phyloP scores from a whole-genome alignment of 2,888 invertebrate species.

The Taenaris catops region DNA sequence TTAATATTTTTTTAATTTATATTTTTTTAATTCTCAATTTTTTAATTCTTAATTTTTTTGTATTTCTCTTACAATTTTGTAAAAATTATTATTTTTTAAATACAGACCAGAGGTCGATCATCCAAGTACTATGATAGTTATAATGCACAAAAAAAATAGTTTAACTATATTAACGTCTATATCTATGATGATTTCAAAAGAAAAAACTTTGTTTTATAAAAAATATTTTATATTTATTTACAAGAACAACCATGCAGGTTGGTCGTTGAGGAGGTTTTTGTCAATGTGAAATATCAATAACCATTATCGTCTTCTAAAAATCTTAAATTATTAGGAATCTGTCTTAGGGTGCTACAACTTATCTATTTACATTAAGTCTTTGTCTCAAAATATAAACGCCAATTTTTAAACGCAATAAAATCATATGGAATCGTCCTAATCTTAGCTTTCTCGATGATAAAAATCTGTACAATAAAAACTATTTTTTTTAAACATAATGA shows the following conservation, averaged over 20 bases:
- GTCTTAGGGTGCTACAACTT: conserved; percentile 60
- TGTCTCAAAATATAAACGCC: conserved; percentile 40
- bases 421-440: conserved; percentile 9
- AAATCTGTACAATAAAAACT: conserved; percentile 30
- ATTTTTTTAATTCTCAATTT: too few species aligned
- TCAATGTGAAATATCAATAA: conserved; percentile 30
- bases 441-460: conserved; percentile 16
- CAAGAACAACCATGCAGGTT: conserved; percentile 38
- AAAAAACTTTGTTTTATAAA: conserved; percentile 9
- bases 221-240: conserved; percentile 36
- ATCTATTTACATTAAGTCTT: conserved; percentile 65
- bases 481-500: conserved; percentile 58
- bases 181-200: too few species aligned
- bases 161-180: too few species aligned
- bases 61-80: too few species aligned
- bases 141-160: background rate
- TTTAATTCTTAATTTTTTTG: too few species aligned
- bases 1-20: too few species aligned
- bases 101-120: too few species aligned
- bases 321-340: conserved; percentile 75
- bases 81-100: too few species aligned
- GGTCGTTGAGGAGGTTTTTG: conserved; percentile 15
- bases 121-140: too few species aligned
- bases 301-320: conserved; percentile 37
- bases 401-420: conserved; percentile 11